Evolutionary conservation across 2,888 invertebrate genomes (phyloP).

Genomic region (Platerodrilus igneus): DNA sequence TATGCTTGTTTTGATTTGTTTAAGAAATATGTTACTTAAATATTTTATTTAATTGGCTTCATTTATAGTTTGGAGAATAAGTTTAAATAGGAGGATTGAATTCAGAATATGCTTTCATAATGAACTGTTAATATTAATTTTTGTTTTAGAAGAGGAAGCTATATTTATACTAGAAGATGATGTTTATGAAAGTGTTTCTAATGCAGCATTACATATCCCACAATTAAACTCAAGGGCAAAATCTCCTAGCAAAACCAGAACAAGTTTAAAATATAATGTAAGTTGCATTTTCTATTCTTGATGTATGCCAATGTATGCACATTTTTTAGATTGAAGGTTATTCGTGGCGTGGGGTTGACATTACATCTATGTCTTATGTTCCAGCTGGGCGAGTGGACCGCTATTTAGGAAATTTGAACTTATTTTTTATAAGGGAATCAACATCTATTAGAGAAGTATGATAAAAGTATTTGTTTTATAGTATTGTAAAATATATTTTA

Average conservation of each 20-base stretch:
- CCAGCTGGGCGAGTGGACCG: constrained; percentile 74
- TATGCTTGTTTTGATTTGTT: too few relatives aligned
- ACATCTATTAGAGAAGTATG: constrained; percentile 79
- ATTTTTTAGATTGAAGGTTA: too few relatives aligned
- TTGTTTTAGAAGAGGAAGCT: constrained; percentile 63
- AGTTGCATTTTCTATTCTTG: too few relatives aligned
- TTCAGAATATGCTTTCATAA: constrained; percentile 28
- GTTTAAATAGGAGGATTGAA: too few relatives aligned
- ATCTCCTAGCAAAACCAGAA: too few relatives aligned
- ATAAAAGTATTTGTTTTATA: constrained; percentile 11
- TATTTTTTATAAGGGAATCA: constrained; percentile 93
- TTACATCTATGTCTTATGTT: constrained; percentile 76
- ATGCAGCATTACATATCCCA: too few relatives aligned
- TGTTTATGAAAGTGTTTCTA: constrained; percentile 48
- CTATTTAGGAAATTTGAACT: constrained; percentile 85
- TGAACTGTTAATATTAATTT: constrained; percentile 2
- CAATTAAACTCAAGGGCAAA: too few relatives aligned
- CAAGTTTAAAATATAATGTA: too few relatives aligned
- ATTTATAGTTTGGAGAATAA: too few relatives aligned
- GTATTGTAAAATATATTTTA: constrained; percentile 34
- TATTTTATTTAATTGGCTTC: too few relatives aligned
- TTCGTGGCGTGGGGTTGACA: constrained; percentile 67
- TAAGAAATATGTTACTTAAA: too few relatives aligned
- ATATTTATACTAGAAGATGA: constrained; percentile 83
- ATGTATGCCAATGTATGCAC: too few relatives aligned